Evolutionary conservation across 1,140 invertebrate species (phyloP).

Genomic region (Eumeta japonica): DNA sequence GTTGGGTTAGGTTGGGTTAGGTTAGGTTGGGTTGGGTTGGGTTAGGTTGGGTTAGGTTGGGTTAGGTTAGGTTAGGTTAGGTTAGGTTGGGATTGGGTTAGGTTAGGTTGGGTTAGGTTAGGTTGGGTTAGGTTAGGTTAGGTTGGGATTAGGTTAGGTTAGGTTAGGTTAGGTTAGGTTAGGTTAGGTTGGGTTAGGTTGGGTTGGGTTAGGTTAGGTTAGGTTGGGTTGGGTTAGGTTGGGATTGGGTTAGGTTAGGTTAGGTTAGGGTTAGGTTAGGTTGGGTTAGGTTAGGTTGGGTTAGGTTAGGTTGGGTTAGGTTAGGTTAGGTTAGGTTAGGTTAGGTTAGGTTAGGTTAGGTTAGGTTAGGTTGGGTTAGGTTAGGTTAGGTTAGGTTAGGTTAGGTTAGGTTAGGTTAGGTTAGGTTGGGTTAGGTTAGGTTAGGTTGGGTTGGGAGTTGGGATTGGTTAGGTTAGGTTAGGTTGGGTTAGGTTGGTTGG

Average conservation of each 20-base stretch:
- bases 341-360: conserved; percentile 7
- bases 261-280: too few species aligned
- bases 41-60: conserved; percentile 13
- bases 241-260: conserved; percentile 5
- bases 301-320: background rate
- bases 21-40: conserved; percentile 18
- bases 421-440: conserved; percentile 5
- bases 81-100: too few species aligned
- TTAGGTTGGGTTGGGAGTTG: conserved; percentile 6
- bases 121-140: conserved; percentile 12
- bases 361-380: conserved; percentile 7
- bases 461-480: conserved; percentile 3
- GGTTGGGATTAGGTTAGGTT: conserved; percentile 13
- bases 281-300: conserved; percentile 6
- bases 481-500: too few species aligned
- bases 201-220: conserved; percentile 6
- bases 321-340: conserved; percentile 8
- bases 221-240: too few species aligned
- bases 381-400: conserved; percentile 3
- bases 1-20: conserved; percentile 16
- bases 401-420: conserved; percentile 6
- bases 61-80: conserved; percentile 17
- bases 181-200: conserved; percentile 5
- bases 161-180: conserved; percentile 6
- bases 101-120: conserved; percentile 12